Percentiles rank a stretch among this genome's conserved stretches.
These are phyloP conservation scores for Lycopodina hypogea DNA, from an alignment of 37 sponge, comb jelly and placozoan genomes.

Conservation along the genomic window DNA sequence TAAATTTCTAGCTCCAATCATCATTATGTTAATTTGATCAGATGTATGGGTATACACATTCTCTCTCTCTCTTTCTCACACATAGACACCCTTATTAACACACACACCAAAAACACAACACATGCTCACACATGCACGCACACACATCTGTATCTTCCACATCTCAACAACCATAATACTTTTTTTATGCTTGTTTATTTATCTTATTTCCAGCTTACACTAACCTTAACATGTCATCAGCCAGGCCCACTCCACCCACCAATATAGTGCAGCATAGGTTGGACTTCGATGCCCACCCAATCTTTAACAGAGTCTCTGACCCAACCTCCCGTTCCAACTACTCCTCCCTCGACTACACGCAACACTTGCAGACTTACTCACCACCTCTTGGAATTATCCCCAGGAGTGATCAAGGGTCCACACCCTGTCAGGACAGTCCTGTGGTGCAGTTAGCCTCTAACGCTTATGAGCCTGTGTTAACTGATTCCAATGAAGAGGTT, in stretches of 20 bases:
- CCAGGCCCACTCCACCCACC: slow-evolving; percentile 21
- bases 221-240: not conserved
- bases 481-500: not conserved
- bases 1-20: too few species aligned
- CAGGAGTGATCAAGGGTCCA: not conserved
- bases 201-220: slow-evolving; percentile 10
- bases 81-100: too few species aligned
- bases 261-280: not conserved
- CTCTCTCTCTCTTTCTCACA: too few species aligned
- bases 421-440: not conserved
- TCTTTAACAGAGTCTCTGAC: not conserved
- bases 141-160: too few species aligned
- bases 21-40: too few species aligned
- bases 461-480: not conserved
- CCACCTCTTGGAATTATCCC: too few species aligned
- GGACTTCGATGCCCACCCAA: slow-evolving; percentile 6
- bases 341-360: not conserved
- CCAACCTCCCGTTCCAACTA: not conserved
- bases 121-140: too few species aligned
- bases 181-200: too few species aligned
- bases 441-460: not conserved
- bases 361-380: not conserved
- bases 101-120: too few species aligned
- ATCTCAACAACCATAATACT: too few species aligned
- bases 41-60: too few species aligned